Percentiles rank a stretch among this genome's conserved stretches.
phyloP scores from a whole-genome alignment of 2,888 invertebrate species.

The Villa cingulata region DNA sequence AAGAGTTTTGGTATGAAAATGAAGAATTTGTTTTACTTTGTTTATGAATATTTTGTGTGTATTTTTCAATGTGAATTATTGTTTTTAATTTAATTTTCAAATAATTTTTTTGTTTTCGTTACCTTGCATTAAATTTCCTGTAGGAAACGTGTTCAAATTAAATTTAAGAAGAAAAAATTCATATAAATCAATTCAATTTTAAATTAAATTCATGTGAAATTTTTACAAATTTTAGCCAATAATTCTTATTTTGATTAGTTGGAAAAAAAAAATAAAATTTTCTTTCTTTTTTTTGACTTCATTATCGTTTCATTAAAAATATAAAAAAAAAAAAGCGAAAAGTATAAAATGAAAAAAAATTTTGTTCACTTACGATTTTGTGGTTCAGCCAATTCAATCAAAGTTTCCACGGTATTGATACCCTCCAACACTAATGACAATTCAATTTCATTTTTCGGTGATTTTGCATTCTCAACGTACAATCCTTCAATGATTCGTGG shows the following conservation, averaged over 20 bases:
- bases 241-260: too few relatives aligned
- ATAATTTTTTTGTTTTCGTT: conserved; percentile 20
- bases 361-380: conserved; percentile 53
- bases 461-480: conserved; percentile 47
- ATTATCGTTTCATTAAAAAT: too few relatives aligned
- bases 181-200: too few relatives aligned
- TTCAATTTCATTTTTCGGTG: conserved; percentile 51
- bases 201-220: too few relatives aligned
- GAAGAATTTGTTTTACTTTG: too few relatives aligned
- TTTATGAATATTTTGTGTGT: too few relatives aligned
- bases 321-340: too few relatives aligned
- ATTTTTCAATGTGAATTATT: background rate
- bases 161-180: background rate
- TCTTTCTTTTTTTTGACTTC: too few relatives aligned
- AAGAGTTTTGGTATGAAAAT: too few relatives aligned
- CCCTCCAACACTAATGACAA: conserved; percentile 58
- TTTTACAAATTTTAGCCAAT: too few relatives aligned
- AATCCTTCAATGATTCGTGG: conserved; percentile 65
- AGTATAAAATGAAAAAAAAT: too few relatives aligned
- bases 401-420: conserved; percentile 57
- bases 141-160: background rate
- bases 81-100: background rate
- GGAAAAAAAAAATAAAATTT: too few relatives aligned
- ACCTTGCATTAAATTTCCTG: conserved; percentile 51
- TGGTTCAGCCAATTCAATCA: conserved; percentile 59